phyloP scores from a whole-genome alignment of 1,140 invertebrate species.

The Zophobas atratus region DNA sequence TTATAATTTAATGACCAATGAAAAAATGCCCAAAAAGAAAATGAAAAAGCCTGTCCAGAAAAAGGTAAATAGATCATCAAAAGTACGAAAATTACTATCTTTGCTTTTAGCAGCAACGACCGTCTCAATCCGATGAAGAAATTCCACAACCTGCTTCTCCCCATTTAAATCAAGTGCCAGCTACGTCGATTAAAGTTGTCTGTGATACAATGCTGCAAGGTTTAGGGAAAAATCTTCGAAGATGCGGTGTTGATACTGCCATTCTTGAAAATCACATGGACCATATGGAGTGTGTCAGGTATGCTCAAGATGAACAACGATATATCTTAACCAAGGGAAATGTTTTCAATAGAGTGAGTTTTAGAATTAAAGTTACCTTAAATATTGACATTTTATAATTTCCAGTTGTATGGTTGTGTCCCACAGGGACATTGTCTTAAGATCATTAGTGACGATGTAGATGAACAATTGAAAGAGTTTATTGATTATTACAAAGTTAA shows the following conservation, averaged over 20 bases:
- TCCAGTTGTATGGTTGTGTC: slow-evolving; percentile 70
- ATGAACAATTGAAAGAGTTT: slow-evolving; percentile 75
- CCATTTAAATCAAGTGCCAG: slow-evolving; percentile 41
- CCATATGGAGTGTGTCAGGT: slow-evolving; percentile 70
- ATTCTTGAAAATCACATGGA: slow-evolving; percentile 70
- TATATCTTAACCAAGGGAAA: slow-evolving; percentile 73
- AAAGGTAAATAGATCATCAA: slow-evolving; percentile 42
- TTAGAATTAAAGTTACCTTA: neutral
- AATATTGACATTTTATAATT: neutral
- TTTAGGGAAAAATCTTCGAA: slow-evolving; percentile 74
- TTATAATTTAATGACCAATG: slow-evolving; percentile 70
- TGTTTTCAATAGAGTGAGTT: slow-evolving; percentile 36
- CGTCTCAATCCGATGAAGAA: slow-evolving; percentile 39
- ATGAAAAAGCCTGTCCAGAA: slow-evolving; percentile 65
- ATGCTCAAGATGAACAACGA: slow-evolving; percentile 71
- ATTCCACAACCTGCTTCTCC: slow-evolving; percentile 55
- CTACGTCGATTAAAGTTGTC: slow-evolving; percentile 67
- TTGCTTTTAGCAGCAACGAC: slow-evolving; percentile 38
- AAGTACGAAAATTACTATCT: neutral
- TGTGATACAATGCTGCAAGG: slow-evolving; percentile 73
- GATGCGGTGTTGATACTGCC: slow-evolving; percentile 77
- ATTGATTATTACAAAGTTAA: slow-evolving; percentile 75
- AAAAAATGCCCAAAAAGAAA: slow-evolving; percentile 68
- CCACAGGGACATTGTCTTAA: slow-evolving; percentile 71
- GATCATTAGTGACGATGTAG: slow-evolving; percentile 68